Evolutionary conservation across 64 coral and sea anemone species (phyloP), one percentile per base, ranked within the genome.

Genomic region (Montipora efflorescens): DNA sequence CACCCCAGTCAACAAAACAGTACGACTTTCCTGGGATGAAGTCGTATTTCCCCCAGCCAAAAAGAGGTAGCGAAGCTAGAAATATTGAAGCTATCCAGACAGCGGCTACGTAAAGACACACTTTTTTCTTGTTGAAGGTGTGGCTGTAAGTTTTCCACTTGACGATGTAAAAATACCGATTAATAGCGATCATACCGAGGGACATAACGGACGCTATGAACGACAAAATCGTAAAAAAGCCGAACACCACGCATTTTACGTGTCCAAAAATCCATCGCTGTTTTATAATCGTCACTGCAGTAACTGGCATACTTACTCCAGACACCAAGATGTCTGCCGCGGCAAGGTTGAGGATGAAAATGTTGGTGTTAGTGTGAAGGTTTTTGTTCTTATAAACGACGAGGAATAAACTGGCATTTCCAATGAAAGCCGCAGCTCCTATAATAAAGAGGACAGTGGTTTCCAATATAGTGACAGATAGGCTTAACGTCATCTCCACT

Each of bases 281-380:
- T 4, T 72, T 58, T 10, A 23, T 11, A 61, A 82, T 28, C 23
- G 22, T 58, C 55, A 82, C 12, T 20, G 8, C 8, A 1, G n/a
- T 45, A 23, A 96, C 49, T 67, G 95, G 95, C 85, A 92, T 81
- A 78, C 90, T 96, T 20, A 96, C 52, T 51, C 71, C 15, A 46
- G 95, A 49, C 57, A 96, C 95, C 20, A 96, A 79, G 47, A 93
- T 10, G 45, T 96, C 95, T 36, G 95, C 95, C 16, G 91, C 75
- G 0, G 95, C 90, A 25, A 96, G 91, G 9, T 93, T 96, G 4
- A 96, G 67, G 18, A 96, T 90, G 10, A 89, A 90, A 19, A 79
- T 59, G 79, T 96, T 96, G 0, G 84, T 79, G 36, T 81, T 70
- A 19, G 86, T 96, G 43, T 75, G 95, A 78, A 96, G 90, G 20